phyloP scores from a whole-genome alignment of 1,140 invertebrate genomes.

The Euura saliciscinereae region DNA sequence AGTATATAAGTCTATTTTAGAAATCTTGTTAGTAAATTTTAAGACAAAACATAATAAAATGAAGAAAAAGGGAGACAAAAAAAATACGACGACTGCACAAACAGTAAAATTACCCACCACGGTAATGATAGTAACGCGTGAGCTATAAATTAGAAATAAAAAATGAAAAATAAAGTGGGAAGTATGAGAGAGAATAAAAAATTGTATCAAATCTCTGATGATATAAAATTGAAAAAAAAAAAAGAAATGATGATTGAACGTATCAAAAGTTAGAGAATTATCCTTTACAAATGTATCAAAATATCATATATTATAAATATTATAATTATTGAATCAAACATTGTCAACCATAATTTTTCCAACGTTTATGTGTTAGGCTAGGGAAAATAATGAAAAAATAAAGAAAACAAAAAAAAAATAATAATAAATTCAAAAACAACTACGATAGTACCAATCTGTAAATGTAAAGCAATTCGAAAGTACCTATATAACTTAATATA shows the following conservation, averaged over 20 bases:
- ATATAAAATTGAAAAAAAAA: neutral
- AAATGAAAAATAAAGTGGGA: neutral
- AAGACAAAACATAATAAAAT: too few relatives aligned
- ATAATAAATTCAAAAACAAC: neutral
- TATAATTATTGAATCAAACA: slow-evolving; percentile 19
- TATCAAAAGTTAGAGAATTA: neutral
- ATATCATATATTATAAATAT: too few relatives aligned
- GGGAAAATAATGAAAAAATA: slow-evolving; percentile 21
- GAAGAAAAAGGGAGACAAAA: too few relatives aligned
- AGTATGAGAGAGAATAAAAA: neutral
- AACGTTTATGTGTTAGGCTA: slow-evolving; percentile 44
- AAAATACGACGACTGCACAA: too few relatives aligned
- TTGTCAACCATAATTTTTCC: slow-evolving; percentile 42
- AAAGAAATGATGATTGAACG: neutral
- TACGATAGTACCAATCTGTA: neutral
- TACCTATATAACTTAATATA: neutral
- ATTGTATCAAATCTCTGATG: neutral
- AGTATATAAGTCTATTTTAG: too few relatives aligned
- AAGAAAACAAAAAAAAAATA: neutral
- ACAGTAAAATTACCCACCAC: too few relatives aligned
- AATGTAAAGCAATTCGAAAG: slow-evolving; percentile 1
- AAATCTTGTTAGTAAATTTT: too few relatives aligned
- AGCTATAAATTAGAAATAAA: too few relatives aligned
- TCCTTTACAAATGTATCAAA: neutral
- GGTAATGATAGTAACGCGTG: too few relatives aligned